phyloP scores from a whole-genome alignment of 2,888 invertebrate species.

The Schizaphis graminum region DNA sequence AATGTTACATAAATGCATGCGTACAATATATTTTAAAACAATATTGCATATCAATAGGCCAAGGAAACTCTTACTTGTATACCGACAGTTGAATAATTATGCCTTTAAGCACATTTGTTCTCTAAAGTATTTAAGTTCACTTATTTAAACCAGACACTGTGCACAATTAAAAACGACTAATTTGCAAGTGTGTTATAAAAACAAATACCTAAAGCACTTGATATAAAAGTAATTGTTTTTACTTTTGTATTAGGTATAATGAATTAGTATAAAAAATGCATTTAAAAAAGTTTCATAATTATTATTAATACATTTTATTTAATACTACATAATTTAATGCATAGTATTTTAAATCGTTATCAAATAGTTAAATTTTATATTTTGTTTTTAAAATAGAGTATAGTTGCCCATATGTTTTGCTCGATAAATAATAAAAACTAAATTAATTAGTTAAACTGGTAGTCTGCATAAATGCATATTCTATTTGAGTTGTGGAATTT shows the following conservation, averaged over 20 bases:
- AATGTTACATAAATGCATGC: neutral
- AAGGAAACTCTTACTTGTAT: neutral
- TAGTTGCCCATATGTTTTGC: neutral
- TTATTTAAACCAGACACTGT: neutral
- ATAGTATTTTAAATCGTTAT: neutral
- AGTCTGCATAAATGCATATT: neutral
- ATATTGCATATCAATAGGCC: slow-evolving; percentile 18
- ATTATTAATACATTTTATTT: neutral
- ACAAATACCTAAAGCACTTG: neutral
- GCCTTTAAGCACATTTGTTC: slow-evolving; percentile 18
- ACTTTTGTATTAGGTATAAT: neutral
- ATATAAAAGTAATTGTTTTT: neutral
- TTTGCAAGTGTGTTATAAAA: slow-evolving; percentile 4
- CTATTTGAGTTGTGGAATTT: neutral
- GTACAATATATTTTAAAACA: neutral
- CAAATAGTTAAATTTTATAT: neutral
- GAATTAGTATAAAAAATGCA: neutral
- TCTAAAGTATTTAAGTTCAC: neutral
- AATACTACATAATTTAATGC: neutral
- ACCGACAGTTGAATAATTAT: neutral
- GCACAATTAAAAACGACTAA: neutral
- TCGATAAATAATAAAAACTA: neutral
- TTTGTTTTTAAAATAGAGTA: neutral
- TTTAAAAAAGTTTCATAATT: neutral
- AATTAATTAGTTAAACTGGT: neutral